Conservation (phyloP, 2,113 vertebrate genomes). For the Malurus cyaneus region DNA sequence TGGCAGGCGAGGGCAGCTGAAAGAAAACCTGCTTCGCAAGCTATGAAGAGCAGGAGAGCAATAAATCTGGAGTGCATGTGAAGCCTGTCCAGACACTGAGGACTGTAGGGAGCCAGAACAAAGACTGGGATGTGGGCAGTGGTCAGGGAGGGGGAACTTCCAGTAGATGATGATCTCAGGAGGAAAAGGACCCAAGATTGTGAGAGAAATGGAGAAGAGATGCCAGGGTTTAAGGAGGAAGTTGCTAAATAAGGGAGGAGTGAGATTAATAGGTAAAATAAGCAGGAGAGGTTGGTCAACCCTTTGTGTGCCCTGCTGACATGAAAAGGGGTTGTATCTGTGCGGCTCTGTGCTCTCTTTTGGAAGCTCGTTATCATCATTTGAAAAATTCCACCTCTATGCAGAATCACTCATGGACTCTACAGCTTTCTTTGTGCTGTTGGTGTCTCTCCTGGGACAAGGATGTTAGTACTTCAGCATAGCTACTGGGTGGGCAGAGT, state of each 20-base stretch:
- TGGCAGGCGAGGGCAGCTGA: not conserved
- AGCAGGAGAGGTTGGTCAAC: not conserved
- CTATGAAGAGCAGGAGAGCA: not conserved
- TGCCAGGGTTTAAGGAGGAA: constrained; percentile 12
- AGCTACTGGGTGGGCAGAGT: not conserved
- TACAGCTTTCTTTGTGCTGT: not conserved
- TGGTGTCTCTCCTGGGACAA: not conserved
- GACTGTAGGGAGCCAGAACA: not conserved
- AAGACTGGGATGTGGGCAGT: not conserved
- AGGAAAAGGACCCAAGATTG: not conserved
- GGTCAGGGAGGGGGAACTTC: not conserved
- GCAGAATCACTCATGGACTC: not conserved
- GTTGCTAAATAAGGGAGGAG: not conserved
- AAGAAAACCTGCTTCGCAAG: not conserved
- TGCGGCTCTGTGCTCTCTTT: not conserved
- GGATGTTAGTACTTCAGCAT: not conserved
- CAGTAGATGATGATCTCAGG: not conserved
- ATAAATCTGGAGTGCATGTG: not conserved
- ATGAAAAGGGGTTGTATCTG: not conserved
- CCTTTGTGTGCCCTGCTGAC: not conserved
- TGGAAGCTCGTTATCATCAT: not conserved
- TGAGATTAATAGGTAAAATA: not conserved
- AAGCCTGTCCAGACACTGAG: not conserved
- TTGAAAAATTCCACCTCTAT: not conserved
- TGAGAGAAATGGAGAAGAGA: constrained; percentile 1